These are phyloP conservation scores for Salarias fasciatus DNA, from an alignment of 2,797 vertebrate species.

Conservation along the genomic window DNA sequence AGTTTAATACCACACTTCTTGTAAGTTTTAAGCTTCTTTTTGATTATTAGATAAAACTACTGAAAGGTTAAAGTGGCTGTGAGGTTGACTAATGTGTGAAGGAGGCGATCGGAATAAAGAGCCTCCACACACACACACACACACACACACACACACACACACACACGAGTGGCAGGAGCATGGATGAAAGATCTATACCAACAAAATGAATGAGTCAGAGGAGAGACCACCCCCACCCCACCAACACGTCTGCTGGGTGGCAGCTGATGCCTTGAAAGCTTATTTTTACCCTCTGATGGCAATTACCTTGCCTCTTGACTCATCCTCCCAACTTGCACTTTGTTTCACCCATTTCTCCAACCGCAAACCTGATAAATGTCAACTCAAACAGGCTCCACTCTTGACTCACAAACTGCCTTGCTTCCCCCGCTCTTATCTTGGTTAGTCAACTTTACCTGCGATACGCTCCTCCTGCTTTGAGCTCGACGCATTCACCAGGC, in stretches of 20 bases:
- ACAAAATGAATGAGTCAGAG: slow-evolving; percentile 62
- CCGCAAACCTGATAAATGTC: slow-evolving; percentile 62
- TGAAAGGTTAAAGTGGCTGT: no score
- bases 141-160: no score
- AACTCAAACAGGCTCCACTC: slow-evolving; percentile 38
- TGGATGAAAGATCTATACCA: slow-evolving; percentile 19
- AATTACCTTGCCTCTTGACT: slow-evolving; percentile 60
- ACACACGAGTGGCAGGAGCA: neutral
- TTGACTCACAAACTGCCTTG: neutral
- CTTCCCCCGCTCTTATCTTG: neutral
- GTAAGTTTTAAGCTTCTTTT: no score
- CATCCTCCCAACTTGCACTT: slow-evolving; percentile 47
- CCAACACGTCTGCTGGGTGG: slow-evolving; percentile 26
- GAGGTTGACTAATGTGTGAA: slow-evolving; percentile 41
- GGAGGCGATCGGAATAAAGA: slow-evolving; percentile 26
- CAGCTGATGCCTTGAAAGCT: slow-evolving; percentile 54
- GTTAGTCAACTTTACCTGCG: slow-evolving; percentile 33
- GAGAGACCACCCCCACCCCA: slow-evolving; percentile 38
- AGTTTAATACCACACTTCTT: no score
- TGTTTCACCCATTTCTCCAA: slow-evolving; percentile 20
- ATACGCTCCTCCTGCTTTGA: slow-evolving; percentile 1
- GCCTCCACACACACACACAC: neutral
- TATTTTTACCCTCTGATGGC: slow-evolving; percentile 54
- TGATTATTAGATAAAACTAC: no score
- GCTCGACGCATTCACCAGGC: slow-evolving; percentile 27